phyloP scores from a whole-genome alignment of 2,113 vertebrate genomes.

The Microcebus tavaratra region DNA sequence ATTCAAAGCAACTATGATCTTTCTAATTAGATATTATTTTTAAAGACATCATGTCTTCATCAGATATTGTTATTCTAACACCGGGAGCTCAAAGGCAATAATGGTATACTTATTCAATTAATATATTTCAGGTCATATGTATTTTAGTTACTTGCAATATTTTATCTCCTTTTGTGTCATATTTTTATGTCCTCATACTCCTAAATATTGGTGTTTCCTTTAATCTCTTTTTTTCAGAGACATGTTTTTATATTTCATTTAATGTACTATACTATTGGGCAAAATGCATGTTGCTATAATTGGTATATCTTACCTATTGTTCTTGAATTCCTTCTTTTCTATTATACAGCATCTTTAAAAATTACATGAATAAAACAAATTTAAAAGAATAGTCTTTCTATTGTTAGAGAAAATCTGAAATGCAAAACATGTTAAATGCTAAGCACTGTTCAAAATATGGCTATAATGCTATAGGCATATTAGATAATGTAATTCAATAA shows the following conservation, averaged over 20 bases:
- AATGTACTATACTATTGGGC: not conserved
- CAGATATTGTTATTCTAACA: not conserved
- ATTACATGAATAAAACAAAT: not conserved
- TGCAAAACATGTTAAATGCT: not conserved
- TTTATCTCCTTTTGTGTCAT: not conserved
- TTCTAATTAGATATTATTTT: constrained; percentile 10
- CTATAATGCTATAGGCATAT: not conserved
- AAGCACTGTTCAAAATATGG: not conserved
- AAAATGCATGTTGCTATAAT: not conserved
- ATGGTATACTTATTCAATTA: not conserved
- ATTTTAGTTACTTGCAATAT: not conserved
- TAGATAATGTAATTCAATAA: constrained; percentile 46
- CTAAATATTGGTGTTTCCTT: not conserved
- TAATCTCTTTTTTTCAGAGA: not conserved
- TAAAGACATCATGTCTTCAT: not conserved
- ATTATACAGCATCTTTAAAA: not conserved
- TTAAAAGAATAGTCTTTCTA: not conserved
- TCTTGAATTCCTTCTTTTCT: not conserved
- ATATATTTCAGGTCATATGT: not conserved
- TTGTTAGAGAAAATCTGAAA: not conserved
- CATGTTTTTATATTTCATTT: not conserved
- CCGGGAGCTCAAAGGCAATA: not conserved
- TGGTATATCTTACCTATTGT: not conserved
- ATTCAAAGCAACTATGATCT: not conserved
- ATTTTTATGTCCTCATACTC: not conserved